Conservation (phyloP, 2,113 vertebrate genomes). For the Crocuta crocuta region DNA sequence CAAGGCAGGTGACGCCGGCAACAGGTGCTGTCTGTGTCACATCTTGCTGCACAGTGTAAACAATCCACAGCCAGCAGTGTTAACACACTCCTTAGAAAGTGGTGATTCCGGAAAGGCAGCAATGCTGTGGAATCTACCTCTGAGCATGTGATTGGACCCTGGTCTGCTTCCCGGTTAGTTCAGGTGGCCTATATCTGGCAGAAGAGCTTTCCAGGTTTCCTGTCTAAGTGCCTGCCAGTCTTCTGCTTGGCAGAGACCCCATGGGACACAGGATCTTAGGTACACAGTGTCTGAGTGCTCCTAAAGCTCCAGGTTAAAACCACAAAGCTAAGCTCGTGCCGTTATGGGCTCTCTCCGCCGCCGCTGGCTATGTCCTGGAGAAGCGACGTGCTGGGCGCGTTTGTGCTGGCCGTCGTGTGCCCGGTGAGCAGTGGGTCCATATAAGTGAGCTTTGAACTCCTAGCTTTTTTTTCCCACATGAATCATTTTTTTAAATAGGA, state of each 20-base stretch:
- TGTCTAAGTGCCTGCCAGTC: not conserved
- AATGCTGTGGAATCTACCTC: not conserved
- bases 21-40: not conserved
- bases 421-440: not conserved
- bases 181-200: no score
- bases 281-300: fast-evolving
- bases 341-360: fast-evolving
- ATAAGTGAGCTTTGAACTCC: not conserved
- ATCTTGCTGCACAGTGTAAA: no score
- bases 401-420: not conserved
- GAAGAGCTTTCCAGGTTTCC: not conserved
- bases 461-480: not conserved
- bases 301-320: not conserved
- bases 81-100: not conserved
- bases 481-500: not conserved
- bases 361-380: no score
- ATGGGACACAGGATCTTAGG: not conserved
- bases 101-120: not conserved
- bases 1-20: not conserved
- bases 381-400: fast-evolving
- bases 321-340: not conserved
- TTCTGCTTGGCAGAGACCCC: not conserved
- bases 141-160: not conserved
- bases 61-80: not conserved
- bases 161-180: not conserved